Evolutionary conservation across 1,140 invertebrate species (phyloP), one percentile per base, ranked within the genome.

Genomic region (Meloidogyne hapla): DNA sequence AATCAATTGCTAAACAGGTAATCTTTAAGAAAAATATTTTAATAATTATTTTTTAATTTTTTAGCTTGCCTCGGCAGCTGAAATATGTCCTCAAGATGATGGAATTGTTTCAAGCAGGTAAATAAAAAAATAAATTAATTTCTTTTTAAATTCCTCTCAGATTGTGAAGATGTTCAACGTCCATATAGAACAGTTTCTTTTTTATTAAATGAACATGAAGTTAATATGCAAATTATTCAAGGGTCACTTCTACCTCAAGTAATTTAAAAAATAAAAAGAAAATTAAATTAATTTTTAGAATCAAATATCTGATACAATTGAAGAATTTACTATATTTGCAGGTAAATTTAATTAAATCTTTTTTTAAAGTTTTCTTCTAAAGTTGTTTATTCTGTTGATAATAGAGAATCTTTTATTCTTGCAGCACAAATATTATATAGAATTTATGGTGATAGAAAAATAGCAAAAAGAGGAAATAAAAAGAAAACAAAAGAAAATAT

Each of bases 131-230:
- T 1, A 2, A 15, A 45, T n/a, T n/a, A n/a, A n/a, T n/a, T n/a
- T n/a, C n/a, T n/a, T n/a, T n/a, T n/a, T n/a, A n/a, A n/a, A n/a
- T 45, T 5, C 13, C 15, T 62, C 23, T 25, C 25, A 61, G 79
- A 67, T 18, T 40, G 79, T 42, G 79, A 81, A 26, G 70, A 78
- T 23, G 21, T 82, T 56, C 76, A 77, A 67, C 33, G 62, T 28
- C 62, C 76, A 3, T 75, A 65, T 42, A 78, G 61, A 18, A 81
- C 67, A 8, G 70, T 84, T 21, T 45, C 76, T 26, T 83, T 83
- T 70, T 21, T 83, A 74, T 75, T 85, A 61, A 85, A 83, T 48
- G 79, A 83, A 28, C 69, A 65, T n/a, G 83, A 85, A 67, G 56
- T 85, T 26, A 48, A 83, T 38, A 28, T 83, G 33, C 79, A 85